Percentiles rank a stretch among this genome's conserved stretches.
Evolutionary conservation across 2,888 invertebrate genomes (phyloP).

Genomic region (Drosophila melanocephala): DNA sequence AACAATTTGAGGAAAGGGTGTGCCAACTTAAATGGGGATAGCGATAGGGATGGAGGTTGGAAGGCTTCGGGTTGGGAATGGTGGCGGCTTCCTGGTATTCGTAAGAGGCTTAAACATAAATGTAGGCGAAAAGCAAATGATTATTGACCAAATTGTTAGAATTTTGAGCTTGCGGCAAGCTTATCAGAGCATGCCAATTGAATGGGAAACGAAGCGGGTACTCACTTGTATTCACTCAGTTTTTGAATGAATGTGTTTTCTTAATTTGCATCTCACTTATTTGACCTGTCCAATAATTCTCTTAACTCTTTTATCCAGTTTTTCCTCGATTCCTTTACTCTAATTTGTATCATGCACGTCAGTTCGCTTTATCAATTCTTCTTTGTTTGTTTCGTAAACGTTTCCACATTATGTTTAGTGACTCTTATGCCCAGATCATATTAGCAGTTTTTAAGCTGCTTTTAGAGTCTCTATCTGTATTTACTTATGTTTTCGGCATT

Average conservation of each 20-base stretch:
- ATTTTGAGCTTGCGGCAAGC: slow-evolving; percentile 6
- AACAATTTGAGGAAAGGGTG: slow-evolving; percentile 21
- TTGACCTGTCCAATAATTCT: no score
- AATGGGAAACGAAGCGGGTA: slow-evolving; percentile 9
- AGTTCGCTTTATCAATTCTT: neutral
- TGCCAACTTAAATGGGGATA: neutral
- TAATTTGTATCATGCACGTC: neutral
- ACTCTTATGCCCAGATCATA: neutral
- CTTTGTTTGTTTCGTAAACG: slow-evolving; percentile 1
- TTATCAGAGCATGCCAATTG: slow-evolving; percentile 32
- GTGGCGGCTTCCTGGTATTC: neutral
- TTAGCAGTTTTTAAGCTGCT: neutral
- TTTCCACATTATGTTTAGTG: neutral
- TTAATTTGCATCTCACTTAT: neutral
- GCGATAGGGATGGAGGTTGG: neutral
- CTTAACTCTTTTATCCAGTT: neutral
- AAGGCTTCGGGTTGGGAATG: neutral
- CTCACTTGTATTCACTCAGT: slow-evolving; percentile 22
- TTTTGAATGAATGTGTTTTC: neutral
- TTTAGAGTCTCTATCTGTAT: neutral
- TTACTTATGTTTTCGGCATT: neutral
- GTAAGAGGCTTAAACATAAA: slow-evolving; percentile 36
- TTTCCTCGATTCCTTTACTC: neutral
- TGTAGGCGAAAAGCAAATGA: slow-evolving; percentile 33
- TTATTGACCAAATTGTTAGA: slow-evolving; percentile 36